Conservation (phyloP, 2,113 vertebrate species). For the Athene cunicularia region DNA sequence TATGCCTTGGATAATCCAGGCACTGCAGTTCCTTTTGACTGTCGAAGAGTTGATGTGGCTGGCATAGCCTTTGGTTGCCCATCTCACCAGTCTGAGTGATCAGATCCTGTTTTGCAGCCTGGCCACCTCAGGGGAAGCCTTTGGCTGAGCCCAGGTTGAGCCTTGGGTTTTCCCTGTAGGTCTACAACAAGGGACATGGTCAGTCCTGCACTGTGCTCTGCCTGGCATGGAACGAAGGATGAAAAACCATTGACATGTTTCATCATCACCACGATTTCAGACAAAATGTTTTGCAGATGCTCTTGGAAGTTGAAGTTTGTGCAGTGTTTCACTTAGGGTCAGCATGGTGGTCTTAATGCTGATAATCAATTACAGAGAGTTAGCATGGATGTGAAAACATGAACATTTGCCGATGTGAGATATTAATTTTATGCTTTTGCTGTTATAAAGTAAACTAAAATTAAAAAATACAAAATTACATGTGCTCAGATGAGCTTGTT, state of each 20-base stretch:
- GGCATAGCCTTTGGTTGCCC: not conserved
- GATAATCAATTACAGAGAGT: not conserved
- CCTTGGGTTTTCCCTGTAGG: not conserved
- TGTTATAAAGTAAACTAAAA: not conserved
- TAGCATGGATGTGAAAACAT: not conserved
- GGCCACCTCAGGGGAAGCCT: not conserved
- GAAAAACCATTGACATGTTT: rapidly evolving
- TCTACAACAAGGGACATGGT: not conserved
- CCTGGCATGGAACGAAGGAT: not conserved
- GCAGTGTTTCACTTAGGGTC: not conserved
- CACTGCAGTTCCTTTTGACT: not conserved
- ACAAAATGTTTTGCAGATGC: not conserved
- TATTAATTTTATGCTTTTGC: not conserved
- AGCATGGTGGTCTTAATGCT: rapidly evolving
- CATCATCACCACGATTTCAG: not conserved
- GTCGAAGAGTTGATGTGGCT: not conserved
- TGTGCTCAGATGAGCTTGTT: not conserved
- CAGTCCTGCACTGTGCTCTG: not conserved
- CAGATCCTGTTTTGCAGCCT: not conserved
- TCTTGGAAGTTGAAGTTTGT: not conserved
- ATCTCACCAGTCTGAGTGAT: not conserved
- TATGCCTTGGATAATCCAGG: not conserved
- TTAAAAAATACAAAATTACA: not conserved
- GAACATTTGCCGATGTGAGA: not conserved
- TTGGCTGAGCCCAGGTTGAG: not conserved